Evolutionary conservation across 2,797 vertebrate species (phyloP).

Genomic region (Poeciliopsis infans): DNA sequence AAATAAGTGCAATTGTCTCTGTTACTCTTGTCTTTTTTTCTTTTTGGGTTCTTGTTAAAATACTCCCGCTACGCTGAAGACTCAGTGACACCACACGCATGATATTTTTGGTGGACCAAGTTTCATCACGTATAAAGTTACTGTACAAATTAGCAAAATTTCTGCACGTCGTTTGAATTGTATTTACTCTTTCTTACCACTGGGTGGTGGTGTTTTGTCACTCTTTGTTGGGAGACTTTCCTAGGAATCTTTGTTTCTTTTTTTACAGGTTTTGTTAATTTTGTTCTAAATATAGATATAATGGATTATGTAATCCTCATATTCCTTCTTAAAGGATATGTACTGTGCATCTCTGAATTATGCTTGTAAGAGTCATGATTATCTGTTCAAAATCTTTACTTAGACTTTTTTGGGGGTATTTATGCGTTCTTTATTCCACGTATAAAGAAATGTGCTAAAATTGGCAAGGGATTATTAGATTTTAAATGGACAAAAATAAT

Average conservation of each 20-base stretch:
- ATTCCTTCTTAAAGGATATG: neutral
- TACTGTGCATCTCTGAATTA: neutral
- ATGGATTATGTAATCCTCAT: neutral
- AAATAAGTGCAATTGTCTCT: neutral
- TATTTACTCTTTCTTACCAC: constrained; percentile 15
- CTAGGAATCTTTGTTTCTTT: neutral
- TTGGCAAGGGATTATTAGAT: neutral
- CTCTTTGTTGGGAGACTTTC: neutral
- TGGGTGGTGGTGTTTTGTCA: constrained; percentile 55
- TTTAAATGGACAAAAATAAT: neutral
- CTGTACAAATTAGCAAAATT: neutral
- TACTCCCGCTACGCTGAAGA: neutral
- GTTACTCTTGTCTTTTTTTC: neutral
- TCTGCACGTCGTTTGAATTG: neutral
- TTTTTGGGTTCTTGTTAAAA: neutral
- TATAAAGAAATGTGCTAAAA: neutral
- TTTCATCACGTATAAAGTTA: neutral
- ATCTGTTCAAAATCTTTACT: neutral
- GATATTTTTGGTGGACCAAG: neutral
- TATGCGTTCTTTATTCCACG: neutral
- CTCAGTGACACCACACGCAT: neutral
- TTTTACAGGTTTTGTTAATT: neutral
- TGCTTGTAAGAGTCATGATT: neutral
- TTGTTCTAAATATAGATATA: neutral
- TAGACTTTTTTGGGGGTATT: neutral